Percentiles rank a stretch among this genome's conserved stretches.
These are phyloP conservation scores for Drosophila multiciliata DNA, from an alignment of 2,888 invertebrate genomes.

Conservation along the genomic window DNA sequence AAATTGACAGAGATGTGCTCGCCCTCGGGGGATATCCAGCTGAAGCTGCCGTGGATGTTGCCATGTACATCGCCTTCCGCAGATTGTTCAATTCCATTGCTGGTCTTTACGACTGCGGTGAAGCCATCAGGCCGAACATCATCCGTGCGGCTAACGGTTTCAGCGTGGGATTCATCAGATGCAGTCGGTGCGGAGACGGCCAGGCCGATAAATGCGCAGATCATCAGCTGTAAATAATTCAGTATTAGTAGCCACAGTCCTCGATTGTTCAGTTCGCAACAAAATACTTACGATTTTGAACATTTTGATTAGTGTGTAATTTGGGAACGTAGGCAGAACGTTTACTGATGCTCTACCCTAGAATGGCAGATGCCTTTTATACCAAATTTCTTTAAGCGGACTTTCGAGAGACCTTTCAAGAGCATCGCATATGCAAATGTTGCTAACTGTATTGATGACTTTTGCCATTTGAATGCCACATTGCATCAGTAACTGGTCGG, in stretches of 20 bases:
- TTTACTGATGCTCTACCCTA: background rate
- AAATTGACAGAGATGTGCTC: accelerated
- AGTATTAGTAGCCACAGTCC: background rate
- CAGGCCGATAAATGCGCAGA: slow-evolving; percentile 10
- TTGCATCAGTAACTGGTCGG: background rate
- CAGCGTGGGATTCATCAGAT: background rate
- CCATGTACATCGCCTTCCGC: background rate
- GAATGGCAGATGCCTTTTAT: slow-evolving; percentile 3
- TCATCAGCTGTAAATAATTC: background rate
- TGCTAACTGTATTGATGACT: background rate
- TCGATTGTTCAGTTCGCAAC: background rate
- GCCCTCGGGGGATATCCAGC: background rate
- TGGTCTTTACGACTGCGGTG: accelerated
- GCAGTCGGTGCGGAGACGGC: background rate
- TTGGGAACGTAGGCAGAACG: background rate
- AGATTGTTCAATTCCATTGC: background rate
- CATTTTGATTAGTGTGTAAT: slow-evolving; percentile 6
- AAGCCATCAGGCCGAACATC: slow-evolving; percentile 5
- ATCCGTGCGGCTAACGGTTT: accelerated
- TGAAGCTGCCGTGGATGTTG: accelerated
- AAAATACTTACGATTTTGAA: slow-evolving; percentile 2
- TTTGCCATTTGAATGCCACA: background rate
- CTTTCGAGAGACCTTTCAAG: too few relatives aligned
- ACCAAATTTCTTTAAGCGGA: background rate
- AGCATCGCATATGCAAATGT: background rate